Base-by-base conservation (phyloP, 2,113 vertebrate species). In the Galemys pyrenaicus region DNA sequence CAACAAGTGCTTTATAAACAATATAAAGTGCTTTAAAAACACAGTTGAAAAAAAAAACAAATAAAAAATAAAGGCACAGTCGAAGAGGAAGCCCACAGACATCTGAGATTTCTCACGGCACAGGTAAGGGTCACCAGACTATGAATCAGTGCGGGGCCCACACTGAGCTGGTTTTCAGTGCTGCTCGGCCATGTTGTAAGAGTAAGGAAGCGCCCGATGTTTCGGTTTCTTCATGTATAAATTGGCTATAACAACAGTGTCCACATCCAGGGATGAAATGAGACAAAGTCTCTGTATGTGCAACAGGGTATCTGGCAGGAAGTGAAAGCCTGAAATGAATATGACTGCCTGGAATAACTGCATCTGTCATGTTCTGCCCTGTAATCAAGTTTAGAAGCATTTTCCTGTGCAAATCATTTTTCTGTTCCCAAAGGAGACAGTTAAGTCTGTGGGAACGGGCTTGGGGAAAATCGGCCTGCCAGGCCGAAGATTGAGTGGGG, bases 281-380 rank as follows among this genome's bases (percentile, higher is more conserved):
- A 26, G n/a, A 77, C 13, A 12, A 3, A 28, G 41, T 83, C 28
- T 15, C 2, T 8, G 8, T n/a, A 26, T 6, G 51, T 46, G 26
- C 5, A 32, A 17, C 51, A 56, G 19, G 26, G 68, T 6, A 2
- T n/a, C 32, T 22, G 51, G 51, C 30, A 15, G 3, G 30, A 37
- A 54, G 28, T 22, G 8, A 62, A 58, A 67, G 16, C 6, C 13
- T 9, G 32, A 49, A 39, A 39, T 41, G 80, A 60, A 51, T 2
- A 9, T 7, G 2, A 8, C 5, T 30, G 44, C 11, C 32, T 9
- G 12, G 1, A 24, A 28, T 16, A 46, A 65, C 26, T n/a, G 6
- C 0, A 6, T 13, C 51, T n/a, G 62, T 2, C 28, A 49, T 0
- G 0, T 26, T 22, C 2, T 8, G 16, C 30, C 28, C n/a, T 3